phyloP scores from a whole-genome alignment of 2,797 vertebrate species.

The Poeciliopsis paucimaculata region DNA sequence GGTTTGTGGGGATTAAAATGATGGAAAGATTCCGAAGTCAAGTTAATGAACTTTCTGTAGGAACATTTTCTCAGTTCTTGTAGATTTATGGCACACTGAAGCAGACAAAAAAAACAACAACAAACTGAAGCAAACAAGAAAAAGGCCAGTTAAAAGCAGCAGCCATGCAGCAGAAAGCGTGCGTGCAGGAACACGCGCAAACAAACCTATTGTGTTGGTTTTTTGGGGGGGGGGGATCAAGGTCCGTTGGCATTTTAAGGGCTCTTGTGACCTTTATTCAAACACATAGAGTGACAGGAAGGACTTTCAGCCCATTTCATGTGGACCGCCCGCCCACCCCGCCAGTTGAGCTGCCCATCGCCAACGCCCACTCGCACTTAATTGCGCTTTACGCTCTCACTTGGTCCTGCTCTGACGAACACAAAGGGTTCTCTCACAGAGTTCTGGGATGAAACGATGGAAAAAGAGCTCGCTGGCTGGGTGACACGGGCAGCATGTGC shows the following conservation, averaged over 20 bases:
- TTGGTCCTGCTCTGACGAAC: conserved; percentile 42
- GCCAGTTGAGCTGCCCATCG: not conserved
- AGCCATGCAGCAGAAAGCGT: conserved; percentile 17
- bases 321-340: not conserved
- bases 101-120: conserved; percentile 4
- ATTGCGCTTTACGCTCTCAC: conserved; percentile 25
- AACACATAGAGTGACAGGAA: conserved; percentile 3
- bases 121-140: not conserved
- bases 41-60: not conserved
- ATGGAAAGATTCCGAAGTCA: not conserved
- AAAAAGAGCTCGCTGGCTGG: conserved; percentile 32
- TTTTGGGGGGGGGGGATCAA: not conserved
- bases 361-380: conserved; percentile 18
- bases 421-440: conserved; percentile 58
- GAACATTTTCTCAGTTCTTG: not conserved
- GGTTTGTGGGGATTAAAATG: not conserved
- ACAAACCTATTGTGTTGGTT: conserved; percentile 2
- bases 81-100: not conserved
- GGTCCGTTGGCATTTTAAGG: not conserved
- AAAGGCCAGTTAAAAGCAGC: conserved; percentile 22
- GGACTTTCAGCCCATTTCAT: not conserved
- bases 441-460: conserved; percentile 45
- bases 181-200: conserved; percentile 4
- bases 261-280: conserved; percentile 10
- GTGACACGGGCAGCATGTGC: conserved; percentile 1